phyloP scores from a whole-genome alignment of 2,888 invertebrate genomes.

The Drosophila diplacantha region DNA sequence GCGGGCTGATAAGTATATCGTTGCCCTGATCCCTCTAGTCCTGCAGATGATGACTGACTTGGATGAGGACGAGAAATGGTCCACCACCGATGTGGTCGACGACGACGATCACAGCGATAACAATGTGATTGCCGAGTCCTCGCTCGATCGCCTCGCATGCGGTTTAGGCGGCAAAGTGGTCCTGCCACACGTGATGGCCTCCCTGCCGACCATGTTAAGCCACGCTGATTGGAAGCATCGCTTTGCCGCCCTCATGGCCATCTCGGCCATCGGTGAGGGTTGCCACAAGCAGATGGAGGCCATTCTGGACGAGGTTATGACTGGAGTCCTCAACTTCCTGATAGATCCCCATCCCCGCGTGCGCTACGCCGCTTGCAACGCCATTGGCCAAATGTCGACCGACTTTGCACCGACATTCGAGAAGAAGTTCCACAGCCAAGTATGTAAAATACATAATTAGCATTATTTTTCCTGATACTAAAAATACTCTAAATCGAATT shows the following conservation, averaged over 20 bases:
- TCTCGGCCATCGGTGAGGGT: slow-evolving; percentile 98
- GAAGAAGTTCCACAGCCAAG: slow-evolving; percentile 96
- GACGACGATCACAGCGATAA: slow-evolving; percentile 98
- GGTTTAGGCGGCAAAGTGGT: slow-evolving; percentile 95
- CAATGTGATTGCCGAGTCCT: slow-evolving; percentile 96
- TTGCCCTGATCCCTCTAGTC: slow-evolving; percentile 88
- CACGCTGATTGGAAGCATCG: slow-evolving; percentile 90
- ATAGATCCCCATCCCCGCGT: slow-evolving; percentile 83
- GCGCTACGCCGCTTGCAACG: slow-evolving; percentile 98
- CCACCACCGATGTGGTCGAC: slow-evolving; percentile 88
- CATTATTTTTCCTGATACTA: neutral
- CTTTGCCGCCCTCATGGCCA: slow-evolving; percentile 99
- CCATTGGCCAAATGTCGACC: slow-evolving; percentile 98
- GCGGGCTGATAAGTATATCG: slow-evolving; percentile 90
- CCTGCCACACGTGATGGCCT: slow-evolving; percentile 90
- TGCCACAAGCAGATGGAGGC: slow-evolving; percentile 99
- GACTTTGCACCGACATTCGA: slow-evolving; percentile 98
- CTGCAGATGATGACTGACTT: slow-evolving; percentile 96
- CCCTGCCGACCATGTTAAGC: slow-evolving; percentile 91
- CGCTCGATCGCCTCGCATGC: slow-evolving; percentile 97
- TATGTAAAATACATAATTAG: slow-evolving; percentile 15
- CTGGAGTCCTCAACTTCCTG: slow-evolving; percentile 91
- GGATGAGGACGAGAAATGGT: slow-evolving; percentile 94
- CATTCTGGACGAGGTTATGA: slow-evolving; percentile 94
- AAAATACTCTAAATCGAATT: neutral